Evolutionary conservation across 2,113 vertebrate genomes (phyloP).

Genomic region (Peromyscus californicus): DNA sequence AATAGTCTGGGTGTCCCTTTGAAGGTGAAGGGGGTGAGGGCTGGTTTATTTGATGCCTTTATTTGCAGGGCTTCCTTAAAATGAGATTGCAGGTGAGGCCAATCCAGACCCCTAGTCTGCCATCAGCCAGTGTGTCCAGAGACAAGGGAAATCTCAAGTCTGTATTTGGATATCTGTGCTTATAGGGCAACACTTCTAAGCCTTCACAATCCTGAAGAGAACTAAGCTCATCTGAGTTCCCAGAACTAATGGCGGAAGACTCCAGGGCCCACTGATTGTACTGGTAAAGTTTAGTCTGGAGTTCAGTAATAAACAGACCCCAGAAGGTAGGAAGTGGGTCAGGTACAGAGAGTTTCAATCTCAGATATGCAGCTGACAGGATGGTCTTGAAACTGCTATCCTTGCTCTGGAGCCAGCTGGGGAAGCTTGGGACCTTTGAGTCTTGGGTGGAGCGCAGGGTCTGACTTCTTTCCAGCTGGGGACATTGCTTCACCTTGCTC

Average conservation of each 20-base stretch:
- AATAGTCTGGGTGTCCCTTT: background rate
- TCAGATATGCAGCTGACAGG: background rate
- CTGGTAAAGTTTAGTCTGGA: background rate
- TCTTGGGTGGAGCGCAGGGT: rapidly evolving
- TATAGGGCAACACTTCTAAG: background rate
- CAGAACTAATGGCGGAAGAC: background rate
- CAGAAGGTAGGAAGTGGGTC: background rate
- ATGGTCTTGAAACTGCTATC: rapidly evolving
- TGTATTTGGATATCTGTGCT: background rate
- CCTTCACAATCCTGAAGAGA: background rate
- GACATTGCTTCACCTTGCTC: background rate
- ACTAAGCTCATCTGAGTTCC: rapidly evolving
- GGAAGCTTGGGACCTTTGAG: background rate
- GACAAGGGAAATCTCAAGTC: background rate
- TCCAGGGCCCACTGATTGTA: background rate
- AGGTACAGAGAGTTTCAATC: background rate
- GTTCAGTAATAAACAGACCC: background rate
- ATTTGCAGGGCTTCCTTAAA: background rate
- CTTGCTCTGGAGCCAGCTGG: background rate
- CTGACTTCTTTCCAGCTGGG: background rate
- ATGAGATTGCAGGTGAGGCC: background rate
- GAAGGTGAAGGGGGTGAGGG: background rate
- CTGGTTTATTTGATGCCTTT: background rate
- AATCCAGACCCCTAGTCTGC: background rate
- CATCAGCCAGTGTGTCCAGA: background rate